Evolutionary conservation across 2,797 vertebrate species (phyloP).

Genomic region (Liparis tanakae): DNA sequence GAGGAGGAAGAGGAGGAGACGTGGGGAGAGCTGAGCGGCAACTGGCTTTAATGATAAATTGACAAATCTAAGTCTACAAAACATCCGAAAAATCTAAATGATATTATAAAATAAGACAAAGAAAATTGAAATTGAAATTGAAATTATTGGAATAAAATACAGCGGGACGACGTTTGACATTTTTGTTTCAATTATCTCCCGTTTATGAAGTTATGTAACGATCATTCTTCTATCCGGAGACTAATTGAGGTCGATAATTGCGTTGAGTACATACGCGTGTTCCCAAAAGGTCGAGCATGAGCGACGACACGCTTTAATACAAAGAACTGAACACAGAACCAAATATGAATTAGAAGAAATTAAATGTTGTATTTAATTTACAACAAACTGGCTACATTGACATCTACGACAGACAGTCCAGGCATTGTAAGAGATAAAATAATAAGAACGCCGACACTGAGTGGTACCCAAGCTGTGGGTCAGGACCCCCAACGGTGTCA

Average conservation of each 20-base stretch:
- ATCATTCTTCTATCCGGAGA: not conserved
- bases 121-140: no score
- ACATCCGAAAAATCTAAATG: slow-evolving; percentile 3
- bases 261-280: not conserved
- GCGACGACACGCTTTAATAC: not conserved
- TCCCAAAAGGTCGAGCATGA: not conserved
- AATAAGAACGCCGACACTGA: not conserved
- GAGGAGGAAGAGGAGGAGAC: not conserved
- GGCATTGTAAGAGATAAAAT: not conserved
- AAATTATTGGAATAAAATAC: not conserved
- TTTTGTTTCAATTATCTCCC: no score
- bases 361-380: not conserved
- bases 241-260: not conserved
- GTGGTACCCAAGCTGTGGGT: not conserved
- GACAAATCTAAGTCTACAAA: not conserved
- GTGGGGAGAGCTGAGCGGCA: not conserved
- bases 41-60: not conserved
- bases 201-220: not conserved
- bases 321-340: not conserved
- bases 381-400: not conserved
- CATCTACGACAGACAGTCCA: no score
- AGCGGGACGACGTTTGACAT: not conserved
- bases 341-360: no score
- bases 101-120: no score
- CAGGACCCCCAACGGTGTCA: not conserved